A percentile compares a stretch with the other conserved stretches of the same genome.
Conservation (phyloP, 1,140 invertebrate genomes). For the Cecropterus lyciades region DNA sequence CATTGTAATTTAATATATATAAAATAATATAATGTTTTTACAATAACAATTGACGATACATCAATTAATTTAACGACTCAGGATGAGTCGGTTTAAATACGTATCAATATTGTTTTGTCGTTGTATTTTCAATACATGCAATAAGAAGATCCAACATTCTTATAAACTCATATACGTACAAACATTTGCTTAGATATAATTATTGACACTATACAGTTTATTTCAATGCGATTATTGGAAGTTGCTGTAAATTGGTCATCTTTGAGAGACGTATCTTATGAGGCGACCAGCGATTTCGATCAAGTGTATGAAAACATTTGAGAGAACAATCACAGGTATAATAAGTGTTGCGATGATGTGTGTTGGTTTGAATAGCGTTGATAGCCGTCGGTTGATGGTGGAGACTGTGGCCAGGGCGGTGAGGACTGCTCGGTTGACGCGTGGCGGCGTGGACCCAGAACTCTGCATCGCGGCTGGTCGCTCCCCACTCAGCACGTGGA, state of each 20-base stretch:
- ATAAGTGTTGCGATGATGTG: conserved; percentile 36
- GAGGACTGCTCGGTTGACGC: conserved; percentile 58
- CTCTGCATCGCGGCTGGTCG: conserved; percentile 85
- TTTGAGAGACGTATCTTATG: conserved; percentile 13
- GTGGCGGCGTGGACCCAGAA: conserved; percentile 83
- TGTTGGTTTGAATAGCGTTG: conserved; percentile 40
- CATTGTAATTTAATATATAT: conserved; percentile 9
- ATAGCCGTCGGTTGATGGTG: conserved; percentile 42
- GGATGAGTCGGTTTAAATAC: conserved; percentile 38
- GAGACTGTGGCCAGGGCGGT: conserved; percentile 48
- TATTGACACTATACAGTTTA: conserved; percentile 27
- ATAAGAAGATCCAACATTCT: conserved; percentile 37
- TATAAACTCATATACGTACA: conserved; percentile 42
- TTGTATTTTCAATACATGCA: conserved; percentile 58
- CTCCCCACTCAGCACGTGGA: conserved; percentile 43
- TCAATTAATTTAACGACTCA: conserved; percentile 41
- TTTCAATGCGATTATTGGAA: conserved; percentile 4
- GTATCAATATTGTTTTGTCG: conserved; percentile 43
- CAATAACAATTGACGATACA: conserved; percentile 31
- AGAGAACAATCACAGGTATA: conserved; percentile 27
- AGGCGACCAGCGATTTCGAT: not conserved
- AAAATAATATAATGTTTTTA: conserved; percentile 21
- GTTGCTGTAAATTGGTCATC: conserved; percentile 41
- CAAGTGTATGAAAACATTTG: conserved; percentile 14
- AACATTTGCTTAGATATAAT: conserved; percentile 26